These are phyloP conservation scores for Drosophila cracens DNA, from an alignment of 2,888 invertebrate species.

Conservation along the genomic window DNA sequence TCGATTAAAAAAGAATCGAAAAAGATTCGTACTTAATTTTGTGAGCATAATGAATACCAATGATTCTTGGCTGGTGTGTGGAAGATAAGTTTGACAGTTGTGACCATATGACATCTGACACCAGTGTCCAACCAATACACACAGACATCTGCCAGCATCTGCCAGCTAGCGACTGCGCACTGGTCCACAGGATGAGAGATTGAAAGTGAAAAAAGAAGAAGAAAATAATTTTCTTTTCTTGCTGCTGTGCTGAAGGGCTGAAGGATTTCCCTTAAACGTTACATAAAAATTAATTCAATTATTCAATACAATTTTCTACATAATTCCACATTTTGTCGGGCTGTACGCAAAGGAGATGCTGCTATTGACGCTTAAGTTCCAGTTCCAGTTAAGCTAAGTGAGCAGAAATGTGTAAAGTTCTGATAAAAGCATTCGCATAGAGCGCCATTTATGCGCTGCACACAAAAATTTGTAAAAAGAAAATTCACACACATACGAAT, in stretches of 20 bases:
- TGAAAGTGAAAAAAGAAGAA: constrained; percentile 15
- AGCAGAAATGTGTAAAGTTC: constrained; percentile 61
- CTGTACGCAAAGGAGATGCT: constrained; percentile 24
- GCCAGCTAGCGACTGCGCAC: constrained; percentile 56
- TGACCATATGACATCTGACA: constrained; percentile 46
- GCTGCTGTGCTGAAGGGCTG: constrained; percentile 54
- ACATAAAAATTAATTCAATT: constrained; percentile 65
- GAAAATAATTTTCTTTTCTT: constrained; percentile 66
- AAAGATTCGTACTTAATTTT: not conserved
- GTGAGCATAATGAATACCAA: not conserved
- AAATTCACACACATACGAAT: constrained; percentile 23
- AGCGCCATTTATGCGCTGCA: constrained; percentile 52
- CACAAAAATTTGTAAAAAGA: constrained; percentile 18
- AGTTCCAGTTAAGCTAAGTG: constrained; percentile 57
- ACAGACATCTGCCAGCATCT: constrained; percentile 44
- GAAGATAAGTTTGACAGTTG: constrained; percentile 26
- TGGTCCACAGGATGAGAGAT: constrained; percentile 1
- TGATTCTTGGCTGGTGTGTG: constrained; percentile 1
- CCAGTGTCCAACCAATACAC: constrained; percentile 59
- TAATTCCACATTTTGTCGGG: constrained; percentile 24
- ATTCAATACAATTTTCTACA: constrained; percentile 10
- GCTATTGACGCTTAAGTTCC: constrained; percentile 15
- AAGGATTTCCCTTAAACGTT: constrained; percentile 55
- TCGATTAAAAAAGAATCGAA: not conserved
- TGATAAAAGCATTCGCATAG: constrained; percentile 44